phyloP scores from a whole-genome alignment of 2,888 invertebrate species.

The Lasioglossum zephyrum region DNA sequence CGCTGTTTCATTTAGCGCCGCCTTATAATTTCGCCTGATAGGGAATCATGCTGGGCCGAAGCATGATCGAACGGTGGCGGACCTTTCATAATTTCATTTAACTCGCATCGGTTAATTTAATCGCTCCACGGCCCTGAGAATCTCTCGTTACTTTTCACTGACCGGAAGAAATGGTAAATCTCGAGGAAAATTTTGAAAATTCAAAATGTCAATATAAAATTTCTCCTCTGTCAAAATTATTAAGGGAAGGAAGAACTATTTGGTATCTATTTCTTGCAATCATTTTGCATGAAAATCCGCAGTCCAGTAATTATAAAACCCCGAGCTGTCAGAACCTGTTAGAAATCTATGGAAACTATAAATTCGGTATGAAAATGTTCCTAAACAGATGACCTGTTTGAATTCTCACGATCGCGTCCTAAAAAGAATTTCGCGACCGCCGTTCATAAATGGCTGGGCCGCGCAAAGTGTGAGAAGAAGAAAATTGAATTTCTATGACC shows the following conservation, averaged over 20 bases:
- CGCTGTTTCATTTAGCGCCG: conserved; percentile 43
- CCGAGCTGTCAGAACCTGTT: too few species aligned
- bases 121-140: not conserved
- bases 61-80: not conserved
- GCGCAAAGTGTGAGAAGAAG: not conserved
- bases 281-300: too few species aligned
- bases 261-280: too few species aligned
- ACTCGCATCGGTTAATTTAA: not conserved
- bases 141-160: not conserved
- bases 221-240: too few species aligned
- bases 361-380: not conserved
- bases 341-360: too few species aligned
- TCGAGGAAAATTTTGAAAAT: too few species aligned
- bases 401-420: not conserved
- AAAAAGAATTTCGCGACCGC: not conserved
- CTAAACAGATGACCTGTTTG: not conserved
- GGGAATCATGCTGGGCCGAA: not conserved
- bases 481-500: not conserved
- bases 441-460: not conserved
- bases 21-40: conserved; percentile 8
- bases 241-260: too few species aligned
- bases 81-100: conserved; percentile 3
- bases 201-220: too few species aligned
- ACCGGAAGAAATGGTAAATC: not conserved
- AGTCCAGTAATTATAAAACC: too few species aligned